These are phyloP conservation scores for Drosophila lowei DNA, from an alignment of 1,140 invertebrate genomes.

Conservation along the genomic window DNA sequence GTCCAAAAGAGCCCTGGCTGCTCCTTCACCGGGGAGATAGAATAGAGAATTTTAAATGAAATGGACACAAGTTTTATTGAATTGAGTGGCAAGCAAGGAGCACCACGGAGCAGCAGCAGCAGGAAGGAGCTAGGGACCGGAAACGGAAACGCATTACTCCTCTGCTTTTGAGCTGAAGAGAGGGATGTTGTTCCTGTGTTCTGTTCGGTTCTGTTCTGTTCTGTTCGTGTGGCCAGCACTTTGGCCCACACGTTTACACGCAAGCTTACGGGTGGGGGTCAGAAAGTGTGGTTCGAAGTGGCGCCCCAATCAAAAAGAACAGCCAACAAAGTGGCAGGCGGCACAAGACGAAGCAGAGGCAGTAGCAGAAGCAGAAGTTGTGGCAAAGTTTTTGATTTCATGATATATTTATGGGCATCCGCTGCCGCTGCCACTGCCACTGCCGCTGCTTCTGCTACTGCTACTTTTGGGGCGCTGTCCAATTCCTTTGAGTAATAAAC, in stretches of 20 bases:
- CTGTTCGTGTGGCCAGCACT: slow-evolving; percentile 36
- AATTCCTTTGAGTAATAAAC: slow-evolving; percentile 78
- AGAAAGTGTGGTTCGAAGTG: slow-evolving; percentile 6
- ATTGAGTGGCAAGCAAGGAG: slow-evolving; percentile 52
- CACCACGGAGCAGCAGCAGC: not conserved
- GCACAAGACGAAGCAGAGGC: slow-evolving; percentile 19
- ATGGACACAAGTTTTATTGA: slow-evolving; percentile 82
- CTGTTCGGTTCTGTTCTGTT: slow-evolving; percentile 14
- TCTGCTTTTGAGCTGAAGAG: slow-evolving; percentile 20
- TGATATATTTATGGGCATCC: slow-evolving; percentile 79
- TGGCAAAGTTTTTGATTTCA: slow-evolving; percentile 78
- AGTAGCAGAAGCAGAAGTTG: slow-evolving; percentile 51
- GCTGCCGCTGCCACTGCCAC: slow-evolving; percentile 22
- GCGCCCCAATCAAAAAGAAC: slow-evolving; percentile 60
- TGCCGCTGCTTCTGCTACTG: no score
- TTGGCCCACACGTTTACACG: slow-evolving; percentile 61
- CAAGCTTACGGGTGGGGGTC: slow-evolving; percentile 43
- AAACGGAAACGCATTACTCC: slow-evolving; percentile 78
- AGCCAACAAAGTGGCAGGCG: slow-evolving; percentile 23
- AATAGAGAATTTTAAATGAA: slow-evolving; percentile 80
- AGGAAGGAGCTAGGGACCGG: slow-evolving; percentile 29
- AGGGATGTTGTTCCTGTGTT: slow-evolving; percentile 11
- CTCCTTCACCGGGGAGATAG: slow-evolving; percentile 21
- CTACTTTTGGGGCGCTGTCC: slow-evolving; percentile 34
- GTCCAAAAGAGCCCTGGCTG: no score